phyloP scores from a whole-genome alignment of 2,113 vertebrate species.

The Paramormyrops kingsleyae region DNA sequence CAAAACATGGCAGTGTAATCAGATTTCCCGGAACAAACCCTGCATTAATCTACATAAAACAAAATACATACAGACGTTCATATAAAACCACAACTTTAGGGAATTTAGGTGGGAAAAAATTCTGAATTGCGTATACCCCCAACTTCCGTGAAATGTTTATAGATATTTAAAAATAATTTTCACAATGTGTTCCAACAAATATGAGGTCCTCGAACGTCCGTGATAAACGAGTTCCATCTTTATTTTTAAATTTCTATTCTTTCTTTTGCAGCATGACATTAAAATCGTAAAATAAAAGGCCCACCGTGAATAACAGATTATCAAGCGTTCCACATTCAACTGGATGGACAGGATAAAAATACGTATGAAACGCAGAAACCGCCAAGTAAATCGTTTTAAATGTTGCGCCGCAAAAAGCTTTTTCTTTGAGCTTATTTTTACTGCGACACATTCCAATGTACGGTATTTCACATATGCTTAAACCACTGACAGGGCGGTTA shows the following conservation, averaged over 20 bases:
- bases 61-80: slow-evolving; percentile 47
- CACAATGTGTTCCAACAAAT: not conserved
- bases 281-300: not conserved
- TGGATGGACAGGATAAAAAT: not conserved
- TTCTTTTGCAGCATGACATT: not conserved
- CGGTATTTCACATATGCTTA: not conserved
- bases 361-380: not conserved
- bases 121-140: not conserved
- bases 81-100: slow-evolving; percentile 36
- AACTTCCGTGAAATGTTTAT: not conserved
- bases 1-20: slow-evolving; percentile 35
- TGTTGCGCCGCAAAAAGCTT: not conserved
- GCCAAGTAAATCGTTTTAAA: not conserved
- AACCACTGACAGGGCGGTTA: not conserved
- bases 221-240: not conserved
- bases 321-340: not conserved
- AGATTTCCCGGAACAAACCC: slow-evolving; percentile 44
- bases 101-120: slow-evolving; percentile 25
- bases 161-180: not conserved
- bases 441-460: not conserved
- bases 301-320: not conserved
- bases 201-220: not conserved
- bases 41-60: slow-evolving; percentile 37
- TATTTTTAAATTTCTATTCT: not conserved
- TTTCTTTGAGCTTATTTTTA: not conserved